Percentiles rank a stretch among this genome's conserved stretches.
These are phyloP conservation scores for Rhizoglyphus robini DNA, from an alignment of 1,140 invertebrate species.

Conservation along the genomic window DNA sequence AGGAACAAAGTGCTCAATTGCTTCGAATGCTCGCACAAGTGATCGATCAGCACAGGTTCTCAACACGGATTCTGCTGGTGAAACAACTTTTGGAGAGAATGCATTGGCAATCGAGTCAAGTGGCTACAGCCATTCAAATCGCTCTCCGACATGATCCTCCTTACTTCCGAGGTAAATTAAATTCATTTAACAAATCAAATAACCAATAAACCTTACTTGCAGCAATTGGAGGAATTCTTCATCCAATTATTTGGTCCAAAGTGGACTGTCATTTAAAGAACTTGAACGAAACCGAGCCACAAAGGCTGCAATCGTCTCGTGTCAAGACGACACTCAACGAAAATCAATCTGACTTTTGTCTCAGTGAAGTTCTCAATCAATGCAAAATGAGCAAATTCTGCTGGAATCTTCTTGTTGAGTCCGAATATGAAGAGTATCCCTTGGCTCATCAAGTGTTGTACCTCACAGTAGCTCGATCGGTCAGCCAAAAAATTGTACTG, in stretches of 20 bases:
- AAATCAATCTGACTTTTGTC: constrained; percentile 15
- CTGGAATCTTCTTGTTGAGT: constrained; percentile 10
- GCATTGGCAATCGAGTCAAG: neutral
- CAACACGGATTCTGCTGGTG: neutral
- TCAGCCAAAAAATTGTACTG: neutral
- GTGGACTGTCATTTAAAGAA: neutral
- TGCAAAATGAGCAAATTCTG: constrained; percentile 4
- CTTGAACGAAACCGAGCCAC: neutral
- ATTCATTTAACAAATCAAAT: neutral
- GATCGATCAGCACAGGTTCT: too few species aligned
- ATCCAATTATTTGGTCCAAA: constrained; percentile 4
- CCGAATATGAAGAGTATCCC: constrained; percentile 13
- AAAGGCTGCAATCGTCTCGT: too few species aligned
- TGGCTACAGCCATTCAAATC: too few species aligned
- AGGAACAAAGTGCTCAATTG: neutral
- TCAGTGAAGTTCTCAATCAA: constrained; percentile 3
- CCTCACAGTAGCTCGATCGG: neutral
- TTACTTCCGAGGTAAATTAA: neutral
- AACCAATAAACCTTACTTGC: neutral
- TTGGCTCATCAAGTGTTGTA: constrained; percentile 18
- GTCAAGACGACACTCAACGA: neutral
- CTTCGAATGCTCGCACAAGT: neutral
- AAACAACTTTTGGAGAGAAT: neutral
- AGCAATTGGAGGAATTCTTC: constrained; percentile 13
- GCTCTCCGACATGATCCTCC: neutral